phyloP scores from a whole-genome alignment of 2,888 invertebrate genomes.

The Pherbina coryleti region DNA sequence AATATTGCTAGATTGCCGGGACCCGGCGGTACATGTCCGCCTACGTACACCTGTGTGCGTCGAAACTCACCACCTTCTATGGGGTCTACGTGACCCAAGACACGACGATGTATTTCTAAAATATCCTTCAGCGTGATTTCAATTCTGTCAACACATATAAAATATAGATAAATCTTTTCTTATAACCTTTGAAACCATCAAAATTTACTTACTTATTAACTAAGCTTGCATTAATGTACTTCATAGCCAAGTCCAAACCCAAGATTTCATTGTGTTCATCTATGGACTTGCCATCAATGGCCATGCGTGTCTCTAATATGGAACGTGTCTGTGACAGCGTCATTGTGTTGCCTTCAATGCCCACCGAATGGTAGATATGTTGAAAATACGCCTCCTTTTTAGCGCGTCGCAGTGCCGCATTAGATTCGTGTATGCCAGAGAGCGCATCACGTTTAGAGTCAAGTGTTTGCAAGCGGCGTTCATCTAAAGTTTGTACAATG shows the following conservation, averaged over 20 bases:
- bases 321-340: conserved; percentile 91
- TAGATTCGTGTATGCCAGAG: conserved; percentile 83
- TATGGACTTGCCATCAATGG: conserved; percentile 91
- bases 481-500: conserved; percentile 90
- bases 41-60: conserved; percentile 92
- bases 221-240: conserved; percentile 87
- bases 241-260: conserved; percentile 93
- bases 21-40: conserved; percentile 93
- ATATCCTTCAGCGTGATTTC: conserved; percentile 89
- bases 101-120: conserved; percentile 90
- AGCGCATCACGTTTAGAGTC: conserved; percentile 88
- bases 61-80: conserved; percentile 90
- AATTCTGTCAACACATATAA: conserved; percentile 70
- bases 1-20: conserved; percentile 84
- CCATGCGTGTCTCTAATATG: conserved; percentile 90
- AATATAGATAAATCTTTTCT: background rate
- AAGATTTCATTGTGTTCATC: conserved; percentile 97
- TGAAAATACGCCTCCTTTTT: conserved; percentile 96
- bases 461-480: conserved; percentile 72
- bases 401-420: conserved; percentile 84
- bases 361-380: conserved; percentile 97
- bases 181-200: background rate
- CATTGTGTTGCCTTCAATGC: conserved; percentile 98
- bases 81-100: conserved; percentile 95
- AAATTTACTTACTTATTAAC: conserved; percentile 73